Conservation (phyloP, 1,140 invertebrate species). For the Zaprionus vittiger region DNA sequence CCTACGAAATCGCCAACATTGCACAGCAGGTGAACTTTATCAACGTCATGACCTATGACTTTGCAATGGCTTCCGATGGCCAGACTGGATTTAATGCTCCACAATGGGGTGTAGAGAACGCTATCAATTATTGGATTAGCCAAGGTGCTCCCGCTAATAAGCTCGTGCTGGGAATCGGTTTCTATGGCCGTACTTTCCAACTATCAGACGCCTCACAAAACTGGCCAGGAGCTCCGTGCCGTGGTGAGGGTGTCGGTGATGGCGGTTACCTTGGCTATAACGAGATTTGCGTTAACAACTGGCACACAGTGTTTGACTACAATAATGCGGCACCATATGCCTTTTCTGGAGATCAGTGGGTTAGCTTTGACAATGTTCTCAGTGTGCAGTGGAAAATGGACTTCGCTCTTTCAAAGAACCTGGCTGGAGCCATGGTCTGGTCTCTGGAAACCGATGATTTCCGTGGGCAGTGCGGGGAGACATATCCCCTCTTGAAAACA, state of each 20-base stretch:
- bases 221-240: slow-evolving; percentile 86
- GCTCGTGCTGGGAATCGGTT: slow-evolving; percentile 88
- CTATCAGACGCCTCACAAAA: slow-evolving; percentile 85
- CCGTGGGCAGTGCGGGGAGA: slow-evolving; percentile 87
- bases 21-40: slow-evolving; percentile 87
- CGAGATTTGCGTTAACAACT: slow-evolving; percentile 86
- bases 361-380: slow-evolving; percentile 82
- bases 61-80: slow-evolving; percentile 85
- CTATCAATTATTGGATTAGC: slow-evolving; percentile 77
- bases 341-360: slow-evolving; percentile 83
- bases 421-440: slow-evolving; percentile 93
- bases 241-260: slow-evolving; percentile 86
- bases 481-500: slow-evolving; percentile 85
- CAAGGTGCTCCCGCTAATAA: slow-evolving; percentile 85
- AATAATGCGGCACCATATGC: slow-evolving; percentile 74
- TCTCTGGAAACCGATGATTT: slow-evolving; percentile 92
- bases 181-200: slow-evolving; percentile 89
- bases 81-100: slow-evolving; percentile 86
- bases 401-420: slow-evolving; percentile 82
- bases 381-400: slow-evolving; percentile 82
- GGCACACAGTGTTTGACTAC: slow-evolving; percentile 57
- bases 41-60: slow-evolving; percentile 90
- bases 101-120: slow-evolving; percentile 84
- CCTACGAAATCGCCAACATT: slow-evolving; percentile 86
- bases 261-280: slow-evolving; percentile 91